Conservation (phyloP, 2,888 invertebrate genomes). For the Drosophila hawaiiensis region DNA sequence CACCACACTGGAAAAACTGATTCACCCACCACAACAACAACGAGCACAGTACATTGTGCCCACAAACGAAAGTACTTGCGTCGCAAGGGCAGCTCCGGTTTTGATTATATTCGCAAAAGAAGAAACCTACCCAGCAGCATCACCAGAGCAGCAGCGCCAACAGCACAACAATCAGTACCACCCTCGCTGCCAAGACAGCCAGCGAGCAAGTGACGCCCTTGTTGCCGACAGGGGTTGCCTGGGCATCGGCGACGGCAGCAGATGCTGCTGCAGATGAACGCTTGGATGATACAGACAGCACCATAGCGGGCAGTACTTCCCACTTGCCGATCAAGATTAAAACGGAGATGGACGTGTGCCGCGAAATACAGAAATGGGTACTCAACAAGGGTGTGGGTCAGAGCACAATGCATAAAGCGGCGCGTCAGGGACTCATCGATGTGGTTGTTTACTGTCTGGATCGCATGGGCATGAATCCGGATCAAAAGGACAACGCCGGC, state of each 20-base stretch:
- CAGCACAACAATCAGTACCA: conserved; percentile 2
- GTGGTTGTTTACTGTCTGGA: conserved; percentile 96
- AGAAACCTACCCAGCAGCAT: conserved; percentile 87
- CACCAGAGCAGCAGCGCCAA: conserved; percentile 76
- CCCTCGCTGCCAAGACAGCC: background rate
- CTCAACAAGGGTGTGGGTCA: conserved; percentile 97
- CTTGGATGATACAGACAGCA: conserved; percentile 70
- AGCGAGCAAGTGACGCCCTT: conserved; percentile 87
- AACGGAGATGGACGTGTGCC: conserved; percentile 89
- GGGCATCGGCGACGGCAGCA: background rate
- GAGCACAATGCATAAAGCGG: conserved; percentile 95
- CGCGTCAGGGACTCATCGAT: conserved; percentile 94
- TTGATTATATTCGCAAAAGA: conserved; percentile 96
- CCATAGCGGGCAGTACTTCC: conserved; percentile 62
- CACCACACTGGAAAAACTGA: conserved; percentile 1
- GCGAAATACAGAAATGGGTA: conserved; percentile 95
- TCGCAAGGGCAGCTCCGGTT: conserved; percentile 86
- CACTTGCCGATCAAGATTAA: conserved; percentile 68
- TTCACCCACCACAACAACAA: background rate
- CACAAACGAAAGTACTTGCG: conserved; percentile 80
- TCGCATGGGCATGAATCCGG: conserved; percentile 92
- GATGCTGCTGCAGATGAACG: conserved; percentile 53
- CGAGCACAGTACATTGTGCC: conserved; percentile 34
- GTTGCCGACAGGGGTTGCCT: background rate
- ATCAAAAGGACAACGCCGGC: conserved; percentile 96